Base-by-base conservation (phyloP, 2,888 invertebrate genomes). In the Lepidochitona cinerea region DNA sequence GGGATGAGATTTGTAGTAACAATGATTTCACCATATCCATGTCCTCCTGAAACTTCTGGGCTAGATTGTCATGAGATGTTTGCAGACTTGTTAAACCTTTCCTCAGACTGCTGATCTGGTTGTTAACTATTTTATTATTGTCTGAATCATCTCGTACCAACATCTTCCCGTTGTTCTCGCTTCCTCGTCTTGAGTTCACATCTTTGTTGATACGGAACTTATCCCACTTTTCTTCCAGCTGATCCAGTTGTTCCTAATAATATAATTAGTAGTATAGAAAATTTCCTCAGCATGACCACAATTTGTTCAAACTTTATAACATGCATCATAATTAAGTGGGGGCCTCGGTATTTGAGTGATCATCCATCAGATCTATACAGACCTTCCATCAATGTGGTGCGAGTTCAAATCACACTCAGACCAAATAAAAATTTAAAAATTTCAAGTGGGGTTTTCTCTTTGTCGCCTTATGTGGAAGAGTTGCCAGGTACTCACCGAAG, bases 231-330 rank as follows among this genome's bases (percentile, higher is more conserved):
- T 84, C 84, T 73, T 79, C 76, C n/a, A 85, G 73, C 0, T 85
- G 82, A 76, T 87, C 86, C 12, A 87, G 75, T 49, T 85, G 79
- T 52, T 87, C 85, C 87, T 87, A 79, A 68, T 75, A 75, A n/a
- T n/a, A n/a, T n/a, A n/a, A n/a, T n/a, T n/a, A n/a, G n/a, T n/a
- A n/a, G n/a, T n/a, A n/a, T n/a, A n/a, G n/a, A n/a, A n/a, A n/a
- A n/a, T n/a, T n/a, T n/a, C n/a, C n/a, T n/a, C n/a, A n/a, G n/a
- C n/a, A n/a, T n/a, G n/a, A n/a, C n/a, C n/a, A n/a, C n/a, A n/a
- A n/a, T n/a, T n/a, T n/a, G n/a, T n/a, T n/a, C n/a, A n/a, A n/a
- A n/a, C n/a, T n/a, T n/a, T n/a, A n/a, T n/a, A n/a, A n/a, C n/a
- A n/a, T n/a, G n/a, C n/a, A n/a, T n/a, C n/a, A n/a, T n/a, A n/a